Conservation (phyloP, 2,113 vertebrate genomes). For the Nestor notabilis region DNA sequence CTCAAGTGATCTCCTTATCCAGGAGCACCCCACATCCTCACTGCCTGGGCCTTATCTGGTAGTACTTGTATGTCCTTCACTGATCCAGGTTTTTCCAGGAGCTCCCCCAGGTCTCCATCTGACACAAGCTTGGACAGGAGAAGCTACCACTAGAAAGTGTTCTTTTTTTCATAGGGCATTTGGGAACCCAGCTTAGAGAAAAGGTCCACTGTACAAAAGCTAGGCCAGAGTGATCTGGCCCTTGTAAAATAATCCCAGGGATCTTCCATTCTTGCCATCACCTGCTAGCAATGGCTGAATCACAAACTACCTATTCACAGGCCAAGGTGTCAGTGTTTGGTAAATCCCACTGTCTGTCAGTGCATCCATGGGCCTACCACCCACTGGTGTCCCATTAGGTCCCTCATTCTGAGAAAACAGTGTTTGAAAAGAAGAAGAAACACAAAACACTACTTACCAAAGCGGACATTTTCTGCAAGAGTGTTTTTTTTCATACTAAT, state of each 20-base stretch:
- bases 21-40: not conserved
- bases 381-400: not conserved
- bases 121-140: not conserved
- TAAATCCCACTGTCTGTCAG: not conserved
- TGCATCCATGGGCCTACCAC: not conserved
- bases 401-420: not conserved
- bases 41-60: not conserved
- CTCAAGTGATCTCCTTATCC: not conserved
- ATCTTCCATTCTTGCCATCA: not conserved
- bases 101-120: not conserved
- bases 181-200: not conserved
- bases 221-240: not conserved
- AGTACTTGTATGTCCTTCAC: not conserved
- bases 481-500: not conserved
- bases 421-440: not conserved
- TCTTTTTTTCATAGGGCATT: not conserved
- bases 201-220: not conserved
- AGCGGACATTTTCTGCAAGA: not conserved
- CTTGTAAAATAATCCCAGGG: not conserved
- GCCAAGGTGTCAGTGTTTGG: not conserved
- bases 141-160: not conserved
- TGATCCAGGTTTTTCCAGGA: not conserved
- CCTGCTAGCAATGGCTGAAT: not conserved
- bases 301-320: accelerated
- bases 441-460: not conserved